Base-by-base conservation (phyloP, 2,888 invertebrate species). In the Megaustenia siamemsis region DNA sequence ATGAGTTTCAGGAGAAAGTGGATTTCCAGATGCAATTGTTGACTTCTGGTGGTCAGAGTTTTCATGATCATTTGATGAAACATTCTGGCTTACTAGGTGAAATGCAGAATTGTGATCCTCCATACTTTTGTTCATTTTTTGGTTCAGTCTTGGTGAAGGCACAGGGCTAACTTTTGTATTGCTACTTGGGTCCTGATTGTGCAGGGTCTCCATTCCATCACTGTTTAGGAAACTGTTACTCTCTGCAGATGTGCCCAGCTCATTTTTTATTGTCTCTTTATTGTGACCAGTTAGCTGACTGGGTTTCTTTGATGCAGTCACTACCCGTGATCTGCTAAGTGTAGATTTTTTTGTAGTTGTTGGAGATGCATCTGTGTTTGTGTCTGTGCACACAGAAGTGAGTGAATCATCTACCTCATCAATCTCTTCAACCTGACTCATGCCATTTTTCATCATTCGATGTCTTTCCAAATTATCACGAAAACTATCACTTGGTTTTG, bases 351-450 rank as follows among this genome's bases (percentile, higher is more conserved):
- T 69, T 10, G 32, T 12, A 68, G 68, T 32, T 24, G 40, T 24
- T 43, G 73, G 5, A n/a, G 73, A 1, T 12, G 43, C 5, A 38
- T 21, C 63, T 60, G 77, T 38, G n/a, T 28, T 45, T 6, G 73
- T n/a, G 40, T 28, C 28, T 15, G 43, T 40, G 40, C 21, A 60
- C 8, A 15, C 8, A n/a, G 32, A 32, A 1, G 35, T 10, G 32
- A 28, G 5, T 15, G 35, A n/a, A 28, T 81, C 81, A 8, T 80
- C 79, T 12, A 49, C 38, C 21, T 84, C 84, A 40, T 38, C 49
- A n/a, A 49, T 68, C 38, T 83, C 83, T 15, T 69, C 32, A 35
- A 83, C 83, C 69, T 71, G 28, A 60, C 71, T 78, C 78, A 83
- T 69, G 5, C 18, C 45, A 77, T 69, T 35, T 1, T 4, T 68